Conservation (phyloP, 2,113 vertebrate genomes). For the Anguilla rostrata region DNA sequence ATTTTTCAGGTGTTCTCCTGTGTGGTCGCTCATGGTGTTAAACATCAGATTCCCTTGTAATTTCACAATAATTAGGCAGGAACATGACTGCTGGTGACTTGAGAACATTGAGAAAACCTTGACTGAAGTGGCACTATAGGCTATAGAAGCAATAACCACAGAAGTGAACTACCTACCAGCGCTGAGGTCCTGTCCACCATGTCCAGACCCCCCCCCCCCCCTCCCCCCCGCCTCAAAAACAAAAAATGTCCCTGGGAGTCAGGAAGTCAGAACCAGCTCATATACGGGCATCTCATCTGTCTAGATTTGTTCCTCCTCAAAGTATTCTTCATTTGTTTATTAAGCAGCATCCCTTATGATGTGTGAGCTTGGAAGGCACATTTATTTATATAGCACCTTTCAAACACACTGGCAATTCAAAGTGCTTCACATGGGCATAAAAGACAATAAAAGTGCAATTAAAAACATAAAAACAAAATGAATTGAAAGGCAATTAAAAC, state of each 20-base stretch:
- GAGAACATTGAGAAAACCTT: neutral
- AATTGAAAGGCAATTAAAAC: too few species aligned
- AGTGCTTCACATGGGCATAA: too few species aligned
- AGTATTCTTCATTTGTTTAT: too few species aligned
- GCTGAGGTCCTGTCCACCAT: neutral
- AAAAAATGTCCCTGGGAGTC: neutral
- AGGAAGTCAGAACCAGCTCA: neutral
- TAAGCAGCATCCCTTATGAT: too few species aligned
- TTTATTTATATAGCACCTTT: too few species aligned
- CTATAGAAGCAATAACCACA: neutral
- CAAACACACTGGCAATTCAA: too few species aligned
- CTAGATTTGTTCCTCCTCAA: too few species aligned
- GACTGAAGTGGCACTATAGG: neutral
- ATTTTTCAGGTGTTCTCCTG: neutral
- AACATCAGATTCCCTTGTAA: neutral
- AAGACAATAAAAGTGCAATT: too few species aligned
- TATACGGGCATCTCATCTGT: too few species aligned
- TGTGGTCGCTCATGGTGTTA: neutral
- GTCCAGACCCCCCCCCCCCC: neutral
- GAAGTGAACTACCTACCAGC: neutral
- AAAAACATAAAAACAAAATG: too few species aligned
- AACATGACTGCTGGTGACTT: neutral
- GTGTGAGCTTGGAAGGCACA: too few species aligned
- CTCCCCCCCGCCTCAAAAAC: too few species aligned
- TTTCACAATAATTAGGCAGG: neutral